Percentiles rank a stretch among this genome's conserved stretches.
phyloP scores from a whole-genome alignment of 2,888 invertebrate genomes.

The Phorcus lineatus region DNA sequence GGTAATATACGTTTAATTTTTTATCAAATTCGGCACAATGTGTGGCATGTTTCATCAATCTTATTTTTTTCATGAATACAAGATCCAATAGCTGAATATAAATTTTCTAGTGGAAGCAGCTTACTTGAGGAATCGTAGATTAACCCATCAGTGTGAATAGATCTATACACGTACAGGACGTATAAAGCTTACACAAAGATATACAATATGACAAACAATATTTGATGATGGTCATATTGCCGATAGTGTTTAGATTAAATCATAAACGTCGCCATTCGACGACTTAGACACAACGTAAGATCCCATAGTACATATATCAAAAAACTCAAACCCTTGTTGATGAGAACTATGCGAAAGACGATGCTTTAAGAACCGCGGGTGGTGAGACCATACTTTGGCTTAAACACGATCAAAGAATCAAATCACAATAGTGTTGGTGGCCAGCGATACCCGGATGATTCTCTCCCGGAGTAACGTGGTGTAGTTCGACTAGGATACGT shows the following conservation, averaged over 20 bases:
- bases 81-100: too few species aligned
- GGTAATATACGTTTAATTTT: too few species aligned
- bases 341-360: background rate
- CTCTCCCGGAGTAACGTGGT: background rate
- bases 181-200: too few species aligned
- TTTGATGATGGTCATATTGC: background rate
- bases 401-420: conserved; percentile 16
- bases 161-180: too few species aligned
- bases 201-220: background rate
- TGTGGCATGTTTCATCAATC: too few species aligned
- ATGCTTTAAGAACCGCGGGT: background rate
- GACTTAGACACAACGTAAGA: background rate
- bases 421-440: background rate
- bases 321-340: background rate
- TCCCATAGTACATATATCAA: background rate
- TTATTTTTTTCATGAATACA: too few species aligned
- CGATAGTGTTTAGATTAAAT: background rate
- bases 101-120: too few species aligned
- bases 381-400: conserved; percentile 1
- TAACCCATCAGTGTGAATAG: too few species aligned
- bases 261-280: background rate
- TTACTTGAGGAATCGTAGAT: too few species aligned
- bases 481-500: background rate
- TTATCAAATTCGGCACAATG: too few species aligned
- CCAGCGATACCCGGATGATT: conserved; percentile 1